These are phyloP conservation scores for Cheilosia scutellata DNA, from an alignment of 2,888 invertebrate species.

Conservation along the genomic window DNA sequence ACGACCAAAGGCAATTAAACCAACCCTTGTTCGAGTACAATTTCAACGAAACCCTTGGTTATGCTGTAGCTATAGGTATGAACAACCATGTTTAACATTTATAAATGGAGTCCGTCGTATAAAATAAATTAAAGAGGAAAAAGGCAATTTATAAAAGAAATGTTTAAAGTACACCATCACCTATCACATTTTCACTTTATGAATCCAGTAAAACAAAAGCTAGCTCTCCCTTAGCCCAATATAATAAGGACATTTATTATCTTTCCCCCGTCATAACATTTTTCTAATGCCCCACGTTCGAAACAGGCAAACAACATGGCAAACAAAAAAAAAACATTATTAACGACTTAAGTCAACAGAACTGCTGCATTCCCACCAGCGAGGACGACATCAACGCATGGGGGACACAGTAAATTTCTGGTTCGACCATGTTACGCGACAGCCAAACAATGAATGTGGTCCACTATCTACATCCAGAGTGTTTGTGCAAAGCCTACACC, in stretches of 20 bases:
- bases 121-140: slow-evolving; percentile 27
- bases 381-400: slow-evolving; percentile 21
- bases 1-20: slow-evolving; percentile 24
- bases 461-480: slow-evolving; percentile 59
- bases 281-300: slow-evolving; percentile 25
- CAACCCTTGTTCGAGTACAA: slow-evolving; percentile 10
- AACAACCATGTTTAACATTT: not conserved
- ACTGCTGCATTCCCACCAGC: slow-evolving; percentile 46
- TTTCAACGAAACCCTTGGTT: not conserved
- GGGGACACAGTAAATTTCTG: slow-evolving; percentile 43
- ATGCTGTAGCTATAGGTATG: not conserved
- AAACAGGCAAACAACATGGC: not conserved
- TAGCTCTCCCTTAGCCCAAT: not conserved
- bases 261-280: slow-evolving; percentile 8
- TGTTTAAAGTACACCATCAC: not conserved
- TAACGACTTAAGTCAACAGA: slow-evolving; percentile 64
- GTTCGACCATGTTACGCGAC: slow-evolving; percentile 27
- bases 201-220: slow-evolving; percentile 21
- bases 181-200: slow-evolving; percentile 35
- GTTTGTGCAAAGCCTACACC: slow-evolving; percentile 54
- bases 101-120: slow-evolving; percentile 13
- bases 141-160: not conserved
- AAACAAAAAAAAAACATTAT: slow-evolving; percentile 60
- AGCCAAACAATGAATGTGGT: slow-evolving; percentile 41
- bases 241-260: slow-evolving; percentile 51